These are phyloP conservation scores for Priocnemis perturbator DNA, from an alignment of 2,888 invertebrate species.

Conservation along the genomic window DNA sequence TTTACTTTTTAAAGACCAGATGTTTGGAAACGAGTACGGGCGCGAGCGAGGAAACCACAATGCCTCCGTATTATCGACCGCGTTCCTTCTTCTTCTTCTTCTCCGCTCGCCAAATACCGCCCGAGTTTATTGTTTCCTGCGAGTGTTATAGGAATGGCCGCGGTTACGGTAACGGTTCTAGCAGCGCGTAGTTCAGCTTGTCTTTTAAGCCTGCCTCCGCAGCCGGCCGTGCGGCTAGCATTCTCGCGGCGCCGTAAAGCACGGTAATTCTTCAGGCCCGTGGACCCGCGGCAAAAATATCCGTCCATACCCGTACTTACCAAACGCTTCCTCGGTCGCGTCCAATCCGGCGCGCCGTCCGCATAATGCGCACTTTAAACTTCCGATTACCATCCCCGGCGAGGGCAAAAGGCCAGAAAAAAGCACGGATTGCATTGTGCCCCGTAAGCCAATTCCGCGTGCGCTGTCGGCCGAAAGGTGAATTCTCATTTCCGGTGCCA, in stretches of 20 bases:
- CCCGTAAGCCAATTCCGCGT: conserved; percentile 31
- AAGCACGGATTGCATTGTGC: conserved; percentile 14
- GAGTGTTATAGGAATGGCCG: conserved; percentile 6
- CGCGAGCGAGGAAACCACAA: too few species aligned
- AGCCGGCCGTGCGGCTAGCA: background rate
- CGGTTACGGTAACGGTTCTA: conserved; percentile 9
- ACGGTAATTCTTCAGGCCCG: background rate
- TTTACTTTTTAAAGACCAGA: too few species aligned
- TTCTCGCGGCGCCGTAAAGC: conserved; percentile 9
- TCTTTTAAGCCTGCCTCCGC: background rate
- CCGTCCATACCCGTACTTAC: too few species aligned
- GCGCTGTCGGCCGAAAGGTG: conserved; percentile 35
- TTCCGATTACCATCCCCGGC: too few species aligned
- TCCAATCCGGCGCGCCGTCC: too few species aligned
- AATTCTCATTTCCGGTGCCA: conserved; percentile 51
- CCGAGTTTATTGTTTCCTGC: conserved; percentile 9
- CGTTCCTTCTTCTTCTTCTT: too few species aligned
- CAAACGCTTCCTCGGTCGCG: too few species aligned
- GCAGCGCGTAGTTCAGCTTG: conserved; percentile 5
- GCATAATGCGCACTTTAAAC: too few species aligned
- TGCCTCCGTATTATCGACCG: too few species aligned
- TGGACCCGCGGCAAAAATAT: background rate
- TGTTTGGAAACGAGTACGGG: too few species aligned
- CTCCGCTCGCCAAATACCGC: too few species aligned
- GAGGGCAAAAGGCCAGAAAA: background rate